phyloP scores from a whole-genome alignment of 1,140 invertebrate genomes.

The Bicyclus anynana region DNA sequence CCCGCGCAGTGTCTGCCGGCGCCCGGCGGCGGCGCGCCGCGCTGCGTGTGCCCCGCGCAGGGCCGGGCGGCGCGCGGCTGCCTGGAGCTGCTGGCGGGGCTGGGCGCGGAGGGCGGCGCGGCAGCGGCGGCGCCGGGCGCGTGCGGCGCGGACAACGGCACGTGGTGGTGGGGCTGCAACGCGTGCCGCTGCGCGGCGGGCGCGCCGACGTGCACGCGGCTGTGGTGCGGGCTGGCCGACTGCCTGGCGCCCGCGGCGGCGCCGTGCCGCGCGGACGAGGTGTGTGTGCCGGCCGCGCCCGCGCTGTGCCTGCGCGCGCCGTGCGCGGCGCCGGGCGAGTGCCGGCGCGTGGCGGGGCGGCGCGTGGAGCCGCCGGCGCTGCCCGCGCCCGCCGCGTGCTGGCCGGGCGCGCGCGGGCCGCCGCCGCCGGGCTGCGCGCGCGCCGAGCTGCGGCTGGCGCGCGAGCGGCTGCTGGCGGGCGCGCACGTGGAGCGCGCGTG shows the following conservation, averaged over 20 bases:
- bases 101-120: constrained; percentile 78
- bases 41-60: constrained; percentile 52
- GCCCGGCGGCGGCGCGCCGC: constrained; percentile 37
- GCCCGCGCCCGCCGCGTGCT: constrained; percentile 86
- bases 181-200: constrained; percentile 87
- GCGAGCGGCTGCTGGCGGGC: constrained; percentile 81
- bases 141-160: constrained; percentile 71
- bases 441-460: constrained; percentile 86
- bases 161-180: constrained; percentile 87
- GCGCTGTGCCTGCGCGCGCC: constrained; percentile 87
- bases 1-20: constrained; percentile 33
- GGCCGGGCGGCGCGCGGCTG: constrained; percentile 46
- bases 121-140: constrained; percentile 85
- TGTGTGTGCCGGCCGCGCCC: constrained; percentile 86
- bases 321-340: constrained; percentile 89
- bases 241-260: constrained; percentile 80
- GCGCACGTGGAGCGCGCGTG: constrained; percentile 89
- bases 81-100: constrained; percentile 52
- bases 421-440: constrained; percentile 86
- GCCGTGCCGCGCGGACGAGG: constrained; percentile 79
- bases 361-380: constrained; percentile 86
- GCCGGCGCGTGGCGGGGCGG: constrained; percentile 84
- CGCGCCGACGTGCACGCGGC: constrained; percentile 87
- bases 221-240: constrained; percentile 91
- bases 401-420: constrained; percentile 84